A percentile compares a stretch with the other conserved stretches of the same genome.
These are phyloP conservation scores for Conistra vaccinii DNA, from an alignment of 2,888 invertebrate species.

Conservation along the genomic window DNA sequence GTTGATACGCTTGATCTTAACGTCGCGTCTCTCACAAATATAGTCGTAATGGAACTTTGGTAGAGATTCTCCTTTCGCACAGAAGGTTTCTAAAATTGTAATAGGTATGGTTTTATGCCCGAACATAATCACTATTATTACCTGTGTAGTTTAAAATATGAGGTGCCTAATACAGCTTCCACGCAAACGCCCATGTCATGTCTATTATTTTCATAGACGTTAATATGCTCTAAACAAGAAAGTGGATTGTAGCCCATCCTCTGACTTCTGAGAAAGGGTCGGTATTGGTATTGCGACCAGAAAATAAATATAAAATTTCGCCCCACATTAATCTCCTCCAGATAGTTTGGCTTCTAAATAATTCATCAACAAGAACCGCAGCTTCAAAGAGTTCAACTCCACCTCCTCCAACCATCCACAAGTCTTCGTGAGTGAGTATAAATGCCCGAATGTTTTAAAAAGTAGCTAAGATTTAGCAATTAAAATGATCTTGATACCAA, in stretches of 20 bases:
- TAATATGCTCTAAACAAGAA: not conserved
- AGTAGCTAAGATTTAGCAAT: not conserved
- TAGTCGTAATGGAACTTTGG: constrained; percentile 88
- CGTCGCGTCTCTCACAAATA: constrained; percentile 84
- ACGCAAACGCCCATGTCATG: not conserved
- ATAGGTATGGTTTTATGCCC: not conserved
- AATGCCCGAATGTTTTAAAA: no score
- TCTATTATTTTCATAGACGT: not conserved
- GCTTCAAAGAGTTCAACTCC: not conserved
- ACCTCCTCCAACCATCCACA: not conserved
- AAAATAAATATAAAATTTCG: not conserved
- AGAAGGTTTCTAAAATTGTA: constrained; percentile 79
- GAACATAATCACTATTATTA: not conserved
- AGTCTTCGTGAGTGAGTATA: not conserved
- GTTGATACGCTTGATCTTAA: constrained; percentile 85
- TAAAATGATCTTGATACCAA: constrained; percentile 64
- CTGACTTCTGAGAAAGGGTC: not conserved
- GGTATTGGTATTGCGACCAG: not conserved
- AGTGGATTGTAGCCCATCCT: not conserved
- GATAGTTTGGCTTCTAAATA: not conserved
- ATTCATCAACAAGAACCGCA: no score
- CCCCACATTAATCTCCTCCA: not conserved
- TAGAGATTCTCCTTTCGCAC: constrained; percentile 82
- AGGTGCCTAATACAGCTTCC: not conserved
- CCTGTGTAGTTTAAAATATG: no score